These are phyloP conservation scores for Drosophila infuscata DNA, from an alignment of 2,888 invertebrate species.

Conservation along the genomic window DNA sequence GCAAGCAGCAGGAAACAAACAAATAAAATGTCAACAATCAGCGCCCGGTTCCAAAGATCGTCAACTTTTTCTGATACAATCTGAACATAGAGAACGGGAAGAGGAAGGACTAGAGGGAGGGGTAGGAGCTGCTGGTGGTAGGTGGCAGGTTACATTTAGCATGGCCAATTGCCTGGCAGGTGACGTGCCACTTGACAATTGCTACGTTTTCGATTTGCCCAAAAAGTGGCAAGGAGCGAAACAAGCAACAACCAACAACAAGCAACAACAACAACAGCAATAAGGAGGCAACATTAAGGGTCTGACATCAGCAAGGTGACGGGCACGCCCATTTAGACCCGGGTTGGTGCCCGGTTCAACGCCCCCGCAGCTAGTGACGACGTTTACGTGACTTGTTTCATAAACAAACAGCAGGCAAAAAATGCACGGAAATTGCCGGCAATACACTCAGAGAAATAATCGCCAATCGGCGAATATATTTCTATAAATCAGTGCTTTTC, in stretches of 20 bases:
- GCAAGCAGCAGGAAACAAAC: constrained; percentile 44
- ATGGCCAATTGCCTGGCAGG: constrained; percentile 64
- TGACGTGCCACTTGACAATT: constrained; percentile 78
- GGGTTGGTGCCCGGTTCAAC: constrained; percentile 61
- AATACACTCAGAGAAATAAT: background rate
- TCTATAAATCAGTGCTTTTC: background rate
- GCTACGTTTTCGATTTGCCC: constrained; percentile 78
- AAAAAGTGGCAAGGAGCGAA: constrained; percentile 61
- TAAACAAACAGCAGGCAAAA: constrained; percentile 76
- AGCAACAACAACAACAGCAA: constrained; percentile 30
- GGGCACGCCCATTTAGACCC: constrained; percentile 72
- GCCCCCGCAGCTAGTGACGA: constrained; percentile 73
- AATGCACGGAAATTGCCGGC: constrained; percentile 76
- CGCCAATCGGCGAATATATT: background rate
- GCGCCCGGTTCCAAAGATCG: constrained; percentile 43
- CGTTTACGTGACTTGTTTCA: constrained; percentile 78
- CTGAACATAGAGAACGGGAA: background rate
- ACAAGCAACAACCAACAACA: constrained; percentile 16
- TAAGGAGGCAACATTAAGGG: constrained; percentile 23
- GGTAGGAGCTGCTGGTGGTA: background rate
- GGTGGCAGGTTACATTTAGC: constrained; percentile 35
- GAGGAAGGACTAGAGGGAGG: background rate
- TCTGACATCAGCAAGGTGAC: constrained; percentile 55
- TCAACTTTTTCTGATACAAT: constrained; percentile 51
- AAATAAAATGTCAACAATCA: constrained; percentile 59